Evolutionary conservation across 1,140 invertebrate species (phyloP).

Genomic region (Notospermus geniculatus): DNA sequence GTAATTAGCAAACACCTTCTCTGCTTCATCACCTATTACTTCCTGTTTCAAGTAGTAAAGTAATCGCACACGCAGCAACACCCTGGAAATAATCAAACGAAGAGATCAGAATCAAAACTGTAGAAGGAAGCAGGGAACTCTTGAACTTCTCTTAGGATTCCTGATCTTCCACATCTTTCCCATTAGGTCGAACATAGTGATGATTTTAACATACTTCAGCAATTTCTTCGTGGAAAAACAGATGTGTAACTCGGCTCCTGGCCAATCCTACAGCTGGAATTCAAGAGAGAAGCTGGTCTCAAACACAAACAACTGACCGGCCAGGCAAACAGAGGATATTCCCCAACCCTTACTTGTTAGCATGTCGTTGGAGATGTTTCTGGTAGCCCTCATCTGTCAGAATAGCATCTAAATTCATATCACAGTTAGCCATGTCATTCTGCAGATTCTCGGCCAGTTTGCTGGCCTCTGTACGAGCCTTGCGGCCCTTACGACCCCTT

Average conservation of each 20-base stretch:
- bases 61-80: slow-evolving; percentile 87
- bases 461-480: slow-evolving; percentile 75
- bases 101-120: too few species aligned
- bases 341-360: slow-evolving; percentile 85
- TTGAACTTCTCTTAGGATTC: too few species aligned
- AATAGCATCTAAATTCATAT: slow-evolving; percentile 47
- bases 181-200: too few species aligned
- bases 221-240: too few species aligned
- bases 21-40: slow-evolving; percentile 78
- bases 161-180: too few species aligned
- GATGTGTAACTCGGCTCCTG: too few species aligned
- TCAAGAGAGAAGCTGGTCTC: too few species aligned
- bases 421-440: slow-evolving; percentile 28
- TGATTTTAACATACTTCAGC: too few species aligned
- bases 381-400: slow-evolving; percentile 85
- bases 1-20: slow-evolving; percentile 42
- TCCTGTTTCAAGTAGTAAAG: slow-evolving; percentile 97
- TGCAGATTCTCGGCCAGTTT: slow-evolving; percentile 25
- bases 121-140: too few species aligned
- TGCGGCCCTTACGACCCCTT: slow-evolving; percentile 63
- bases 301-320: too few species aligned
- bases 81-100: slow-evolving; percentile 69
- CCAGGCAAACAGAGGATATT: too few species aligned
- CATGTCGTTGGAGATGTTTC: slow-evolving; percentile 93
- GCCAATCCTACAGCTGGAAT: too few species aligned